A percentile compares a stretch with the other conserved stretches of the same genome.
phyloP scores from a whole-genome alignment of 2,113 vertebrate species.

The Odocoileus hemionus region DNA sequence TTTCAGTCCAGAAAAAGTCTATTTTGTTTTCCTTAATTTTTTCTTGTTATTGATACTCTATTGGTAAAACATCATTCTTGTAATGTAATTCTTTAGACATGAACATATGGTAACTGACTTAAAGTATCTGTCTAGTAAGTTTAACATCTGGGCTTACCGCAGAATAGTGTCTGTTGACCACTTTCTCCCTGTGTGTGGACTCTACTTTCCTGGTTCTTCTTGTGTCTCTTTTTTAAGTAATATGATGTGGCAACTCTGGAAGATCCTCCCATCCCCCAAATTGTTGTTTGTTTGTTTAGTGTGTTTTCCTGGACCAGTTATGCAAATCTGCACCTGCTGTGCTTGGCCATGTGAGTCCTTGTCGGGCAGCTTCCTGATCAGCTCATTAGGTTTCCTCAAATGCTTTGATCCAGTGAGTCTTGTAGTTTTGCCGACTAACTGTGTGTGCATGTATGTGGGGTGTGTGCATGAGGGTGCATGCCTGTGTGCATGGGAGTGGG shows the following conservation, averaged over 20 bases:
- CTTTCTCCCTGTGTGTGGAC: too few species aligned
- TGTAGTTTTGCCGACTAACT: too few species aligned
- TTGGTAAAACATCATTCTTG: not conserved
- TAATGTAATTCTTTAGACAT: fast-evolving
- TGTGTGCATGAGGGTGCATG: not conserved
- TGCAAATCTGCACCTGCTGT: not conserved
- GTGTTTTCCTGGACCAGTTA: not conserved
- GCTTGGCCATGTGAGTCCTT: not conserved
- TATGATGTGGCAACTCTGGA: not conserved
- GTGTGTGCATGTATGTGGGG: not conserved
- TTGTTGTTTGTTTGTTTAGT: not conserved
- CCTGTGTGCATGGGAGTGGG: too few species aligned
- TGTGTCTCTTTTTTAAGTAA: not conserved
- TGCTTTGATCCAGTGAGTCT: not conserved
- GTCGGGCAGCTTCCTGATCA: not conserved
- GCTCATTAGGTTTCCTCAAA: not conserved
- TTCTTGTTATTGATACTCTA: fast-evolving
- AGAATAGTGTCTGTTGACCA: not conserved
- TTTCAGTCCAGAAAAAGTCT: not conserved
- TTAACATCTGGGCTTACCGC: too few species aligned
- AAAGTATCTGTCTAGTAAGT: not conserved
- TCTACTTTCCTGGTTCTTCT: not conserved
- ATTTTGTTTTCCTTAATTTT: not conserved
- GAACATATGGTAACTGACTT: not conserved
- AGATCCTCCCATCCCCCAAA: fast-evolving